Evolutionary conservation across 2,888 invertebrate species (phyloP), one percentile per base, ranked within the genome.

Genomic region (Dryobota labecula): DNA sequence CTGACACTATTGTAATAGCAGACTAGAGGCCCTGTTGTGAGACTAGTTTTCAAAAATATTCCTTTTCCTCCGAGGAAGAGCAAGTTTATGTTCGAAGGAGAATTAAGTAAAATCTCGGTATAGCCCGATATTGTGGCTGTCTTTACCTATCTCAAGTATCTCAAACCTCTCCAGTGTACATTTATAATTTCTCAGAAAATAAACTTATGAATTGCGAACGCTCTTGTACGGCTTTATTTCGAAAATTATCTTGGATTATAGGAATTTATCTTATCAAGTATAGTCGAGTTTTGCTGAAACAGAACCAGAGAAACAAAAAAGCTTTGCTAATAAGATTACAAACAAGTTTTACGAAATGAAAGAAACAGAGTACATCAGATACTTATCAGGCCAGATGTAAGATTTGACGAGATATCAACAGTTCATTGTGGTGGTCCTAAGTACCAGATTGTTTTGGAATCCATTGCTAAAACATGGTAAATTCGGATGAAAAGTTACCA

Each of bases 141-240:
- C 45, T 54, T 18, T 63, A 11, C 54, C 49, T 75, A 13, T 67
- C 49, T 60, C 18, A 64, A 2, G 18, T 43, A 53, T 41, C 27
- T 63, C 27, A 54, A 77, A 63, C 5, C 53, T 58, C 62, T 63
- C 43, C 11, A 30, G 57, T 67, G 62, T 60, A 68, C n/a, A 63
- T 76, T 80, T 77, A 82, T 78, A 82, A 78, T 81, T 68, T 49
- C 67, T 49, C 13, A 6, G 63, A 76, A 64, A 81, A 69, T 77
- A 60, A 63, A 64, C 33, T 51, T 30, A 36, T 62, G 80, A 57
- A 66, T 36, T 75, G 53, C 36, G 54, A 81, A 64, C 27, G 63
- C 49, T 69, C 67, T 53, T 75, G 38, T 60, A 63, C 27, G 54
- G 51, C 45, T 72, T 61, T 54, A 65, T 64, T 69, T 56, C 7